Percentiles rank a stretch among this genome's conserved stretches.
phyloP scores from a whole-genome alignment of 2,888 invertebrate species.

The Andrena haemorrhoa region DNA sequence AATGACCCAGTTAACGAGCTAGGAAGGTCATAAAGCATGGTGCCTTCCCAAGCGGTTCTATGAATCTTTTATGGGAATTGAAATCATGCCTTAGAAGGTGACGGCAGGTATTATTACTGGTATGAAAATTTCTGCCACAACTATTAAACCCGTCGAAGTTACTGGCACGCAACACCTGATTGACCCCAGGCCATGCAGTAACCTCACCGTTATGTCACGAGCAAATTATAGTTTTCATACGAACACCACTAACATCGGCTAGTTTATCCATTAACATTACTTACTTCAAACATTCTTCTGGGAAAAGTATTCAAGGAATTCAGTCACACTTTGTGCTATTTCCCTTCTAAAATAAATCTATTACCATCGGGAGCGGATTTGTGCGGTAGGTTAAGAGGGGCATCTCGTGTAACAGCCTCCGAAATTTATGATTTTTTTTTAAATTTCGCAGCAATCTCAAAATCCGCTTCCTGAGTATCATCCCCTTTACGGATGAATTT shows the following conservation, averaged over 20 bases:
- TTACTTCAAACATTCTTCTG: no score
- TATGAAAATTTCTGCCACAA: constrained; percentile 3
- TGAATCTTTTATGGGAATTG: background rate
- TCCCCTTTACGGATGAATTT: no score
- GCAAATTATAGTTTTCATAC: constrained; percentile 9
- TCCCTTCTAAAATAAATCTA: no score
- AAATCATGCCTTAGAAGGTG: background rate
- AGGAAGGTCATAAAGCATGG: background rate
- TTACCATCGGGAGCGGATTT: no score
- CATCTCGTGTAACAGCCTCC: no score
- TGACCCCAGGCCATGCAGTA: background rate
- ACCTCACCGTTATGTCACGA: background rate
- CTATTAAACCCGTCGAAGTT: background rate
- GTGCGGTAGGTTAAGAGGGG: no score
- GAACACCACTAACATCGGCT: background rate
- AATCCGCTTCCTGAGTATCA: no score
- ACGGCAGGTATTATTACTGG: constrained; percentile 1
- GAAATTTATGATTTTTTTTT: no score
- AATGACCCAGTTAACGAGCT: background rate
- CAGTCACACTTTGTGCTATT: no score
- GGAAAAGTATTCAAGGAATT: no score
- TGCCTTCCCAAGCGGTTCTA: background rate
- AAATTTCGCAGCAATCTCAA: no score
- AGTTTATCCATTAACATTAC: background rate
- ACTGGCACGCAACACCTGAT: background rate